Evolutionary conservation across 2,888 invertebrate genomes (phyloP).

Genomic region (Cheilosia vulpina): DNA sequence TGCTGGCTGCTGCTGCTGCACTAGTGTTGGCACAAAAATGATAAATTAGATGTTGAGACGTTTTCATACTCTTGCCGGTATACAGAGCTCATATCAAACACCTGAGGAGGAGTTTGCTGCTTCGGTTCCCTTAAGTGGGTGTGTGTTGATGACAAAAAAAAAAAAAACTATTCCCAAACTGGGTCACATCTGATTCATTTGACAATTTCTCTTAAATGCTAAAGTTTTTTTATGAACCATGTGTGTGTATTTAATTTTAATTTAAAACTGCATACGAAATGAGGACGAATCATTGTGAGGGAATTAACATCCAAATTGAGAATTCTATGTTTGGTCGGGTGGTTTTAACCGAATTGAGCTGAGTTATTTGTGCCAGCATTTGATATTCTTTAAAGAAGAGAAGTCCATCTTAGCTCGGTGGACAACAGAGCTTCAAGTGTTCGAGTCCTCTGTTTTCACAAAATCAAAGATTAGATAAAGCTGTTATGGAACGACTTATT

Average conservation of each 20-base stretch:
- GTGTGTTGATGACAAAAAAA: slow-evolving; percentile 11
- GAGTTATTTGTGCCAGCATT: no score
- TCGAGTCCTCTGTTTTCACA: no score
- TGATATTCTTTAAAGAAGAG: no score
- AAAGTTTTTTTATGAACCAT: slow-evolving; percentile 2
- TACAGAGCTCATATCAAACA: slow-evolving; percentile 35
- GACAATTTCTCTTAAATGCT: slow-evolving; percentile 51
- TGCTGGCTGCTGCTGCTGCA: background rate
- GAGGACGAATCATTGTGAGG: background rate
- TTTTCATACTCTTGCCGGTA: slow-evolving; percentile 9
- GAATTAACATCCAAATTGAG: slow-evolving; percentile 28
- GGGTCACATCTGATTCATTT: slow-evolving; percentile 69
- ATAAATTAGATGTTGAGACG: slow-evolving; percentile 66
- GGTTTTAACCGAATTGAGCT: no score
- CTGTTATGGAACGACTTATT: no score
- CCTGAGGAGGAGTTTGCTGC: slow-evolving; percentile 34
- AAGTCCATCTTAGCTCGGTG: no score
- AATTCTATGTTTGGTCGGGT: background rate
- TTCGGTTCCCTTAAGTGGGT: slow-evolving; percentile 12
- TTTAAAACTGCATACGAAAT: background rate
- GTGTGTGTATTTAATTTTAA: slow-evolving; percentile 2
- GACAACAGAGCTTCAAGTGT: no score
- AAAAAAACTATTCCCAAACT: slow-evolving; percentile 25
- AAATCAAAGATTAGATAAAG: no score
- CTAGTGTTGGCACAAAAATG: slow-evolving; percentile 54